Base-by-base conservation (phyloP, 2,888 invertebrate species). In the Dicranocentrus wangi region DNA sequence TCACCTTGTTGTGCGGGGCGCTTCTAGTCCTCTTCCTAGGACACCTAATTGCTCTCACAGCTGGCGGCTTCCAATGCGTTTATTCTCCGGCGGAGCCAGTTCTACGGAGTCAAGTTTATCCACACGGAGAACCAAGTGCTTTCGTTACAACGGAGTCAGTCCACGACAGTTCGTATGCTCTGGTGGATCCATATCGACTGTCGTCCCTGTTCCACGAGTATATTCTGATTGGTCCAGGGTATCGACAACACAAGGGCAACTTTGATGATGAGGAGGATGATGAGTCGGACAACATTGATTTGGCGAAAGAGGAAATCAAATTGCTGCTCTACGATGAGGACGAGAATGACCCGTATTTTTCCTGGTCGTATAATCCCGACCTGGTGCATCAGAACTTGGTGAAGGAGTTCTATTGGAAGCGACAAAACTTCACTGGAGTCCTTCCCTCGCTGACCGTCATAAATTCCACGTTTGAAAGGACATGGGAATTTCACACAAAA, bases 361-460 rank as follows among this genome's bases (percentile, higher is more conserved):
- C 32, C 10, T 7, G 32, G 10, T 7, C 3, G 32, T 32, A 3
- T 7, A 10, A 32, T 7, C 32, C 5, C 32, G 32, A 32, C 32
- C 3, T 32, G n/a, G n/a, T 32, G 32, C 32, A 32, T 3, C 32
- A 32, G 32, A 3, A 7, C 5, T 7, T 32, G 32, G 5, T 32
- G 10, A 32, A 32, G 10, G 32, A 32, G 32, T 7, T 32, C 10
- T 10, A 7, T 32, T 32, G 32, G 32, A n/a, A 32, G 32, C 10
- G 10, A 32, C 32, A n/a, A 1, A 82, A 82, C 39, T 53, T 72
- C 15, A 77, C 77, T n/a, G 82, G 82, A 21, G 68, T 71, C 66
- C 27, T 72, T 19, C 71, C 77, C 1, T 51, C 66, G 0, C 21
- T 82, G 39, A 82, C 82, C 3, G 7, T 82, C 0, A n/a, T 43